A percentile compares a stretch with the other conserved stretches of the same genome.
Conservation (phyloP, 2,888 invertebrate species). For the Hemaris fuciformis region DNA sequence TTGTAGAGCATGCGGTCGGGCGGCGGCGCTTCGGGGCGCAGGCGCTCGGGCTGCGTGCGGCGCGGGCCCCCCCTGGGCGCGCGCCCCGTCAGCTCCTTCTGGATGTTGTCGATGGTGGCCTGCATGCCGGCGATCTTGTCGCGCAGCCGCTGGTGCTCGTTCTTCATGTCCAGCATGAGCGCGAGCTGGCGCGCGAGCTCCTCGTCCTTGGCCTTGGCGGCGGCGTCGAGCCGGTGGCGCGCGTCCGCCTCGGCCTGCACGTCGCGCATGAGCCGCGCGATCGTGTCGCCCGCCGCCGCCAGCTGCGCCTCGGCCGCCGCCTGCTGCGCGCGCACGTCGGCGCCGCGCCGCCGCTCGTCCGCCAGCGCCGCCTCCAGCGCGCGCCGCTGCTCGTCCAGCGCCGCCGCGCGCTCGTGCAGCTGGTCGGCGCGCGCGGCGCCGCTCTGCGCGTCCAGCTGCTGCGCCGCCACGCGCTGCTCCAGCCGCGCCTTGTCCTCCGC, state of each 20-base stretch:
- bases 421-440: constrained; percentile 33
- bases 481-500: background rate
- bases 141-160: constrained; percentile 57
- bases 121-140: constrained; percentile 52
- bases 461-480: constrained; percentile 26
- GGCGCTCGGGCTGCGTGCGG: constrained; percentile 3
- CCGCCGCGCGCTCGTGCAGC: background rate
- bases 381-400: constrained; percentile 26
- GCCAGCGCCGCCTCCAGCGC: constrained; percentile 32
- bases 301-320: constrained; percentile 27
- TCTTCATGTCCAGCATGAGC: constrained; percentile 42
- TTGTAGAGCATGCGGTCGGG: constrained; percentile 15
- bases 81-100: constrained; percentile 50
- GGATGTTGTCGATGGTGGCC: constrained; percentile 59
- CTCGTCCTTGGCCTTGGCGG: constrained; percentile 31
- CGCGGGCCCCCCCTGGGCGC: constrained; percentile 18
- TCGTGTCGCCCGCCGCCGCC: constrained; percentile 35
- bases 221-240: constrained; percentile 33
- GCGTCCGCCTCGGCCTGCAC: constrained; percentile 38
- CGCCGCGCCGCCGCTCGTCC: background rate
- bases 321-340: background rate
- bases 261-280: constrained; percentile 46
- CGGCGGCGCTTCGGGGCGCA: constrained; percentile 7
- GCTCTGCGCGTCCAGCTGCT: constrained; percentile 33
- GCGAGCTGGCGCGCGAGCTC: constrained; percentile 33